Base-by-base conservation (phyloP, 2,888 invertebrate genomes). In the Neoscelio sp. region DNA sequence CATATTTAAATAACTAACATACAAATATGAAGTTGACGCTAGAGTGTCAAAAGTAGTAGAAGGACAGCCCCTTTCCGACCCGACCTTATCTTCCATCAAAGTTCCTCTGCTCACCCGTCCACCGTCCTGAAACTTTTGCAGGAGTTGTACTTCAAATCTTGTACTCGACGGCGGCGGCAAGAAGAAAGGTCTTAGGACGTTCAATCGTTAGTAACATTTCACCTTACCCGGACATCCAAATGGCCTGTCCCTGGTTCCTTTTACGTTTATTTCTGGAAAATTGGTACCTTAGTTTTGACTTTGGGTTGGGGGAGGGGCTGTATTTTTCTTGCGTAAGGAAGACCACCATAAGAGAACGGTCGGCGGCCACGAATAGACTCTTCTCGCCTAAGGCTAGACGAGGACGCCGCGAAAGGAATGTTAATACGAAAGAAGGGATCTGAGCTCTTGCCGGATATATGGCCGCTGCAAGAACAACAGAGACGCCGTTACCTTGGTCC, bases 391-490 rank as follows among this genome's bases (percentile, higher is more conserved):
- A 56, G 58, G 74, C 52, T 75, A 75, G 75, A 75, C 48, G 33
- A 74, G 35, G 75, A 75, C 33, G 35, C 38, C 26, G 6, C 52
- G 50, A 75, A 76, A 76, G 68, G 76, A 76, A 70, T 70, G 76
- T 76, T 76, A 70, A 76, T 76, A 42, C 64, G 70, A 64, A 56
- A 54, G 64, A 64, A 56, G 64, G 60, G 52, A 46, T 35, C 40
- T 8, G 30, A 54, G 65, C 52, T 46, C 42, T n/a, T 20, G 46
- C 18, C 60, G 40, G 35, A 33, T 60, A 13, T 30, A 18, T 15
- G n/a, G n/a, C 12, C 7, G 33, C 23, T 15, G 23, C 35, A 15
- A 28, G 40, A 48, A 8, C 17, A 48, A 74, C 40, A 48, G 48
- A 58, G 74, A 74, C 23, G 48, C 40, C 26, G 54, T 38, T 44